Conservation (phyloP, 2,888 invertebrate genomes). For the Hofmannophila pseudospretella region DNA sequence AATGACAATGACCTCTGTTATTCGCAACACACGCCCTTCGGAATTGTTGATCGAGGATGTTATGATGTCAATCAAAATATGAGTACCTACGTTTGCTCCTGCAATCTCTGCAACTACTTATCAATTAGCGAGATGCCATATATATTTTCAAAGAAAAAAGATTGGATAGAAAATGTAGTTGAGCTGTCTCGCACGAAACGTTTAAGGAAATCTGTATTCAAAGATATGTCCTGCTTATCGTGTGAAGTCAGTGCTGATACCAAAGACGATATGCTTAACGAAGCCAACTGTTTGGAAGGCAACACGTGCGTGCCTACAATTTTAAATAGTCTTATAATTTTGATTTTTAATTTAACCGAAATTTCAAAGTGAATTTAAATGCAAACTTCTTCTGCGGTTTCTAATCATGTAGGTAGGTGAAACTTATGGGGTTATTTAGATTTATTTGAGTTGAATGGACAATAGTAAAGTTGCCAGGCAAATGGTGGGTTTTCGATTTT, state of each 20-base stretch:
- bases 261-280: conserved; percentile 28
- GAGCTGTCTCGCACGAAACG: conserved; percentile 47
- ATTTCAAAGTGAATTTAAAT: too few relatives aligned
- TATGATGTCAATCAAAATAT: conserved; percentile 46
- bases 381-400: too few relatives aligned
- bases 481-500: too few relatives aligned
- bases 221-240: conserved; percentile 53
- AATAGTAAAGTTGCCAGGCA: too few relatives aligned
- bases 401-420: too few relatives aligned
- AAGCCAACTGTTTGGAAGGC: conserved; percentile 50
- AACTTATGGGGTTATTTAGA: too few relatives aligned
- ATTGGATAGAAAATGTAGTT: conserved; percentile 55
- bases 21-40: conserved; percentile 60
- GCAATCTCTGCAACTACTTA: conserved; percentile 61
- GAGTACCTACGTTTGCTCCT: conserved; percentile 53
- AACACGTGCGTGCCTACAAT: conserved; percentile 56
- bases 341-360: too few relatives aligned
- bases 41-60: conserved; percentile 58
- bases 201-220: conserved; percentile 48
- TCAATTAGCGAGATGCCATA: conserved; percentile 55
- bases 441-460: too few relatives aligned
- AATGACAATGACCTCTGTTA: conserved; percentile 50
- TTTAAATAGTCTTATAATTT: too few relatives aligned
- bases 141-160: conserved; percentile 41
- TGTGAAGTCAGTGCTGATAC: conserved; percentile 50